These are phyloP conservation scores for Torymus aiolomorphi DNA, from an alignment of 2,888 invertebrate genomes.

Conservation along the genomic window DNA sequence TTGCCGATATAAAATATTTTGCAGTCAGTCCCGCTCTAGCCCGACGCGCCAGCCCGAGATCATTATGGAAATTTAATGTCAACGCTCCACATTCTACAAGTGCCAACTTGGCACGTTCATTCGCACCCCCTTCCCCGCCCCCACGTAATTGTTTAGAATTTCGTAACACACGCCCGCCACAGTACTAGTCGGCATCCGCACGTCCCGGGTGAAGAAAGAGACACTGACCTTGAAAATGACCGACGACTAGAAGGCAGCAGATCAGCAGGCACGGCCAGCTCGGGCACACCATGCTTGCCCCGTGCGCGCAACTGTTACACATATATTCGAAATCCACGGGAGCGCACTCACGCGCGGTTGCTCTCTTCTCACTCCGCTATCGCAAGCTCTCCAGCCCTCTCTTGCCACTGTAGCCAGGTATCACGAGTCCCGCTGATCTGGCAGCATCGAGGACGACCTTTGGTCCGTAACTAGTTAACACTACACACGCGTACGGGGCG, in stretches of 20 bases:
- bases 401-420: too few relatives aligned
- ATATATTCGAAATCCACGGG: neutral
- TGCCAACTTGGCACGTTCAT: neutral
- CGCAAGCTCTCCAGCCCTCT: neutral
- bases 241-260: constrained; percentile 49
- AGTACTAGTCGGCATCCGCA: too few relatives aligned
- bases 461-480: too few relatives aligned
- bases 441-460: too few relatives aligned
- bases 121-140: neutral
- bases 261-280: constrained; percentile 30
- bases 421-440: too few relatives aligned
- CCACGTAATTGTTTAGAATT: too few relatives aligned
- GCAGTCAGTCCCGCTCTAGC: too few relatives aligned
- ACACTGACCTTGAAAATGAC: constrained; percentile 58
- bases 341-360: neutral
- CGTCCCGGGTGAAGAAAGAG: too few relatives aligned
- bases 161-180: too few relatives aligned
- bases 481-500: neutral
- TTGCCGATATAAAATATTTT: too few relatives aligned
- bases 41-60: neutral
- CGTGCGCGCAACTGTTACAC: neutral
- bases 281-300: constrained; percentile 53
- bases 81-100: neutral
- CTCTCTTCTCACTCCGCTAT: neutral
- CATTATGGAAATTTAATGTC: neutral